Evolutionary conservation across 2,113 vertebrate genomes (phyloP), one percentile per base, ranked within the genome.

Genomic region (Lampris incognitus): DNA sequence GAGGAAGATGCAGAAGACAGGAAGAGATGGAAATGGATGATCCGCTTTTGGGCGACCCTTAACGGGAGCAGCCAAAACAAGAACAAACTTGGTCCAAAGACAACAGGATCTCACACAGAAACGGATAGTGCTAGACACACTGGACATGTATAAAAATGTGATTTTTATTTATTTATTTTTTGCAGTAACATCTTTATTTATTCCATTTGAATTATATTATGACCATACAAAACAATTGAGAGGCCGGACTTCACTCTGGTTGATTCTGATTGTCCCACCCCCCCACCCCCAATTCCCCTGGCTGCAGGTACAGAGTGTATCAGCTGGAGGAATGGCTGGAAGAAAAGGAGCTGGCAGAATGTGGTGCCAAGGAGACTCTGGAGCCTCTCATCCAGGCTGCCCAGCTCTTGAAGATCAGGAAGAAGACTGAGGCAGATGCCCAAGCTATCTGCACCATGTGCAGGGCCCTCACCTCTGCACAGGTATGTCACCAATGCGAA

Each of bases 251-350:
- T 24, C 9, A 8, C 11, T n/a, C 13, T 55, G 51, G 24, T 13
- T 38, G 66, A 50, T 10, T 59, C 72, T 61, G 0, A 7, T 6
- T 55, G 9, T 71, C 39, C 52, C 40, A n/a, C n/a, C n/a, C n/a
- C n/a, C n/a, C n/a, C n/a, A n/a, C 44, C 57, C 13, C 8, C 9
- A 39, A 13, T 39, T 36, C 54, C 5, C n/a, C 42, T 73, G 66
- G 52, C 61, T 71, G 41, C 68, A 98, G 97, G 82, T 99, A 99
- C 92, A 99, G 98, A 37, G 96, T 98, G 41, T 98, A 97, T 93
- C 98, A 99, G 73, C 88, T 99, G 83, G 97, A 99, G 86, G 98
- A 99, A 84, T 99, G 98, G 98, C 92, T 99, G 2, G 88, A 92
- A 56, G 97, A 99, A 89, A 96, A 95, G 76, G 96, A 96, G 50